A percentile compares a stretch with the other conserved stretches of the same genome.
These are phyloP conservation scores for Axea sp. DNA, from an alignment of 2,888 invertebrate species.

Conservation along the genomic window DNA sequence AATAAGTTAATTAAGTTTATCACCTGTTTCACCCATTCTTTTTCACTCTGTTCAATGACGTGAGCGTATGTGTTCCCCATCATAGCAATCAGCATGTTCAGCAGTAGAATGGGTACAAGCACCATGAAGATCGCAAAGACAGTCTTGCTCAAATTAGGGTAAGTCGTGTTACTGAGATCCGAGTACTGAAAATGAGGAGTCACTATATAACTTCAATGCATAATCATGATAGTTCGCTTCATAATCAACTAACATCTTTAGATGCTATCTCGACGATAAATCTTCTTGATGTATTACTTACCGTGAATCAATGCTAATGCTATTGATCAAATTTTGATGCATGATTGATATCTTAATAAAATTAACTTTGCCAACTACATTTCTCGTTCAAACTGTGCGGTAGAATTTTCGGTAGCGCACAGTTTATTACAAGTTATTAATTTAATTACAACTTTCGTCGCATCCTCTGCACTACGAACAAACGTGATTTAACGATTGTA, in stretches of 20 bases:
- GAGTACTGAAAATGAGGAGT: slow-evolving; percentile 87
- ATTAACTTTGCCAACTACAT: slow-evolving; percentile 4
- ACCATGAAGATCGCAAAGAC: slow-evolving; percentile 99
- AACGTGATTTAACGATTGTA: slow-evolving; percentile 11
- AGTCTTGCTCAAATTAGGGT: slow-evolving; percentile 94
- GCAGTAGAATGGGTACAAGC: slow-evolving; percentile 95
- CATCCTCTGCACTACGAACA: neutral
- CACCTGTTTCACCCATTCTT: slow-evolving; percentile 98
- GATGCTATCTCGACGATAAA: slow-evolving; percentile 23
- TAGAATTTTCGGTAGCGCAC: slow-evolving; percentile 2
- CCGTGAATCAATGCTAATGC: slow-evolving; percentile 28
- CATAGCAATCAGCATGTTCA: slow-evolving; percentile 99
- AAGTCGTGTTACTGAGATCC: slow-evolving; percentile 92
- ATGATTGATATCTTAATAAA: slow-evolving; percentile 35
- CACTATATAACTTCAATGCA: slow-evolving; percentile 29
- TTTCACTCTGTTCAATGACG: slow-evolving; percentile 98
- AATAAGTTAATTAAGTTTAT: slow-evolving; percentile 55
- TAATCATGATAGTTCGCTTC: slow-evolving; percentile 37
- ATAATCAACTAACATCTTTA: slow-evolving; percentile 39
- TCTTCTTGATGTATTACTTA: slow-evolving; percentile 31
- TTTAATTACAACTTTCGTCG: neutral
- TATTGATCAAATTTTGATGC: slow-evolving; percentile 33
- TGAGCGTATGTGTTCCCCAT: slow-evolving; percentile 99
- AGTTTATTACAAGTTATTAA: slow-evolving; percentile 10
- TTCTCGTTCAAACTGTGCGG: too few relatives aligned